Conservation (phyloP, 2,888 invertebrate species). For the Orchestes rusci region DNA sequence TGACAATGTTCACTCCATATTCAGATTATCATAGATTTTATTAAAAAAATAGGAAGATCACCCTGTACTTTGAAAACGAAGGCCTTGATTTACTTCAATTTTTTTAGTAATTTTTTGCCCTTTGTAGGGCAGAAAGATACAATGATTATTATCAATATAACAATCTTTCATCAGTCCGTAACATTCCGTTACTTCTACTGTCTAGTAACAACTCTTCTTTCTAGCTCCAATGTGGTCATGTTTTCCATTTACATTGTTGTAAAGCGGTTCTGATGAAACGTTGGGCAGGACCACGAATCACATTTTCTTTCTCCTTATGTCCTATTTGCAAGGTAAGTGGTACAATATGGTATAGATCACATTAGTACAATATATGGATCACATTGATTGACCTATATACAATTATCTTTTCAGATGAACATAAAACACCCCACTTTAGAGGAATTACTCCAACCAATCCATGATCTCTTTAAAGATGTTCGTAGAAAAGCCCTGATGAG, state of each 20-base stretch:
- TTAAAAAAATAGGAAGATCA: too few relatives aligned
- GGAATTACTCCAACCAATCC: constrained; percentile 73
- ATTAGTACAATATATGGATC: background rate
- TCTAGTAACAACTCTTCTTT: constrained; percentile 19
- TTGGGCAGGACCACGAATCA: constrained; percentile 94
- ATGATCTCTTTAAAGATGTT: constrained; percentile 81
- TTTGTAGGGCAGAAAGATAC: background rate
- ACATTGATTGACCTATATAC: background rate
- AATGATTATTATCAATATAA: constrained; percentile 6
- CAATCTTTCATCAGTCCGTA: too few relatives aligned
- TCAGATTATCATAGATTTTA: too few relatives aligned
- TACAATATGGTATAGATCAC: background rate
- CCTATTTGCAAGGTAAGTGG: constrained; percentile 85
- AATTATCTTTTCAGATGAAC: constrained; percentile 50
- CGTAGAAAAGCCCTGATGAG: constrained; percentile 90
- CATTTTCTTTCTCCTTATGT: constrained; percentile 91
- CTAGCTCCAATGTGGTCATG: constrained; percentile 87
- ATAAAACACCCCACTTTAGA: constrained; percentile 77
- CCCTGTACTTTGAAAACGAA: too few relatives aligned
- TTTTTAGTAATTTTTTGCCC: too few relatives aligned
- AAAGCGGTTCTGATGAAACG: constrained; percentile 74
- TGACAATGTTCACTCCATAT: too few relatives aligned
- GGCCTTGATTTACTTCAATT: too few relatives aligned
- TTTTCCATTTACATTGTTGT: constrained; percentile 92
- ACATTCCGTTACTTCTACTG: too few relatives aligned